phyloP scores from a whole-genome alignment of 2,888 invertebrate genomes.

The Crioceris asparagi region DNA sequence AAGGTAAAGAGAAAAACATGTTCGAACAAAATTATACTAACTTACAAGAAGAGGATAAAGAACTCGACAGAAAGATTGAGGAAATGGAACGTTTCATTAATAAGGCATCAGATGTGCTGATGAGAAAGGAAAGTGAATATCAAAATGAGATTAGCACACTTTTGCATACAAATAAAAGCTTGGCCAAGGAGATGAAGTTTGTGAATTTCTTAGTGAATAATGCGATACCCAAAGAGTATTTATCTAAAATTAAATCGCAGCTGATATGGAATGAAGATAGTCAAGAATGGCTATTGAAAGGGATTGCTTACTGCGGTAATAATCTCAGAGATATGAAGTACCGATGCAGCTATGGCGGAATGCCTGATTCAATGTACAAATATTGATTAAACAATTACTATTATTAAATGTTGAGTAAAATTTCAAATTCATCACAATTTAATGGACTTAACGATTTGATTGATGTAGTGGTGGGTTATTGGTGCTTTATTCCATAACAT shows the following conservation, averaged over 20 bases:
- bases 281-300: constrained; percentile 92
- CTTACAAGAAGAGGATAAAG: constrained; percentile 84
- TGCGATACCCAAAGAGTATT: constrained; percentile 82
- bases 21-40: constrained; percentile 79
- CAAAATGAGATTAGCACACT: constrained; percentile 22
- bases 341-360: neutral
- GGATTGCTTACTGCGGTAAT: constrained; percentile 94
- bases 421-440: no score
- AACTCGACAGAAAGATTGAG: constrained; percentile 79
- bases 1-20: constrained; percentile 76
- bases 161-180: constrained; percentile 64
- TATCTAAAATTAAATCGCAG: constrained; percentile 75
- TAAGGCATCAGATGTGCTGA: constrained; percentile 65
- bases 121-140: constrained; percentile 46
- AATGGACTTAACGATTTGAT: no score
- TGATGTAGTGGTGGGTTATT: no score
- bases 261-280: constrained; percentile 94
- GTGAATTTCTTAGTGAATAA: constrained; percentile 78
- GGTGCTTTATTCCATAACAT: no score
- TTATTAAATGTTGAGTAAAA: no score
- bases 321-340: constrained; percentile 40
- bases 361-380: no score
- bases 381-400: no score
- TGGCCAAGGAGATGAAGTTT: constrained; percentile 60
- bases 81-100: constrained; percentile 68